Base-by-base conservation (phyloP, 2,888 invertebrate species). In the Troides oblongomaculatus region DNA sequence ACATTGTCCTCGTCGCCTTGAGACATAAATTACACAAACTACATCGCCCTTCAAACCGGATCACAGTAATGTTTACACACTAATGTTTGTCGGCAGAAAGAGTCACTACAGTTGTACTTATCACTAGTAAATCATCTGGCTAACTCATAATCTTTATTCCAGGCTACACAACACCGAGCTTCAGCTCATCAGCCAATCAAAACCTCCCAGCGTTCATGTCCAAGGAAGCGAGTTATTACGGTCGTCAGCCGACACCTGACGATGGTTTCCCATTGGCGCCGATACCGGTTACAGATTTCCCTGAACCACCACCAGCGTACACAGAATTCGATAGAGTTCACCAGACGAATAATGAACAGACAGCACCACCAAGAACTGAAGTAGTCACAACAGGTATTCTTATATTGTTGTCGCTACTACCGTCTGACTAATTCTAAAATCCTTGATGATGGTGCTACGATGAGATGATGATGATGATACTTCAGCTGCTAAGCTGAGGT, bases 281-380 rank as follows among this genome's bases (percentile, higher is more conserved):
- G 0, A 81, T 85, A 2, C 82, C 86, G 0, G 75, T 82, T 1
- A 77, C 81, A 0, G 82, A 87, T 21, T 87, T 84, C 57, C 87
- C 86, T 0, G 83, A 84, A 30, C 89, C 88, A 0, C 91, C 91
- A 0, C 91, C 91, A 0, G 85, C 90, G 0, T 91, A 91, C 53
- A 76, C 84, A 0, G 89, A 87, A 70, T 72, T 78, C 0, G 83
- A 82, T 39, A 14, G 25, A 14, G 62, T 62, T 5, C 46, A 60
- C 62, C 2, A 62, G 25, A 25, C 39, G 0, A 23, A 61, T 39
- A 69, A 69, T 25, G 68, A 72, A 0, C 53, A 68, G 3, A 14
- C 69, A 1, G 25, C 73, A 0, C 71, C 73, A 6, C 85, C 85
- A 0, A 79, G 85, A 60, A 88, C 88, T 0, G 82, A 84, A 70